Evolutionary conservation across 1,140 invertebrate species (phyloP).

Genomic region (Cryptotermes secundus): DNA sequence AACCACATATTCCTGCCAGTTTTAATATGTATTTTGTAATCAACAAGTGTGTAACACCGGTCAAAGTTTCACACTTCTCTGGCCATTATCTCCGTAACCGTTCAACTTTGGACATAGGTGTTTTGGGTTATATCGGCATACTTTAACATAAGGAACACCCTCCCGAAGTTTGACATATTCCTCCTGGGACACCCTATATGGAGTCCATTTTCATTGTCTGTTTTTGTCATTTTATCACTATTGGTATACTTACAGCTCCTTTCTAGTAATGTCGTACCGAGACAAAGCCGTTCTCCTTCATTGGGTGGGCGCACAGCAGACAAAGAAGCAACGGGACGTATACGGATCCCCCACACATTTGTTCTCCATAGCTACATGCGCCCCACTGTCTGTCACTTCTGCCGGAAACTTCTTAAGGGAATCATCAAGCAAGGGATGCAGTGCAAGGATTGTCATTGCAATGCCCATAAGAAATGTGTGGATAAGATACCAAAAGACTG

Average conservation of each 20-base stretch:
- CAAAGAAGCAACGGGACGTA: constrained; percentile 65
- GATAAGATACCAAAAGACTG: constrained; percentile 95
- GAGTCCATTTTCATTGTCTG: not conserved
- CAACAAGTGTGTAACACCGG: too few relatives aligned
- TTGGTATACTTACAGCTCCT: not conserved
- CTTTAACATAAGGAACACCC: too few relatives aligned
- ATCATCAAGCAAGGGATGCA: constrained; percentile 96
- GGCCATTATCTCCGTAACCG: too few relatives aligned
- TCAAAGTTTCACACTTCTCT: too few relatives aligned
- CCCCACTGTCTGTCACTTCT: constrained; percentile 93
- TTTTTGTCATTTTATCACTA: not conserved
- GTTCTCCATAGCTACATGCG: constrained; percentile 90
- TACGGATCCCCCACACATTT: constrained; percentile 90
- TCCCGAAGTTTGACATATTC: not conserved
- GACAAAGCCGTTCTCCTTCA: constrained; percentile 67
- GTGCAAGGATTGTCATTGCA: constrained; percentile 98
- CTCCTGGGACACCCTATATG: not conserved
- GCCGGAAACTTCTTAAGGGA: constrained; percentile 93
- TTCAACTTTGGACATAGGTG: too few relatives aligned
- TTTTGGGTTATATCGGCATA: too few relatives aligned
- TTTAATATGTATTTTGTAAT: too few relatives aligned
- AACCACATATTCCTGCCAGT: too few relatives aligned
- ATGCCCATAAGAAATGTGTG: constrained; percentile 96
- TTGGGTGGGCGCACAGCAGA: constrained; percentile 70
- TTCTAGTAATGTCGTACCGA: constrained; percentile 31